Conservation (phyloP, 64 coral and sea anemone genomes). For the Porites lutea region DNA sequence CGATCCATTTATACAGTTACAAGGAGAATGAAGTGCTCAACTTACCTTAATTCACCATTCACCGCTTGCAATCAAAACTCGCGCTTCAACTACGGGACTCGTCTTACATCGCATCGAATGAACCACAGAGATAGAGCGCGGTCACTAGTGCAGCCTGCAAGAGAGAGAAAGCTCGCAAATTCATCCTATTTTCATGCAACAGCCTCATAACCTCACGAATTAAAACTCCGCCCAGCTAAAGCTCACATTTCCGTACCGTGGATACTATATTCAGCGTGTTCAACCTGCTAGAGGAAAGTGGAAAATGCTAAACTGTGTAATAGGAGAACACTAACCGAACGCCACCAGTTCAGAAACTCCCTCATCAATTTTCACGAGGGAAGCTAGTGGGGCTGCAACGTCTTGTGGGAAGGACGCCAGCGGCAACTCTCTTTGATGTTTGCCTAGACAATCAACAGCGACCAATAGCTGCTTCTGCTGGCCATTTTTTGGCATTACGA, state of each 20-base stretch:
- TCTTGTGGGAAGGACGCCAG: conserved; percentile 65
- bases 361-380: conserved; percentile 90
- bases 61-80: conserved; percentile 99
- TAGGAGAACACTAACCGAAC: conserved; percentile 93
- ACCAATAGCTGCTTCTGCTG: conserved; percentile 65
- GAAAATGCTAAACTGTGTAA: conserved; percentile 99
- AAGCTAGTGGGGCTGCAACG: conserved; percentile 78
- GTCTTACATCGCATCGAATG: conserved; percentile 84
- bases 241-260: conserved; percentile 60
- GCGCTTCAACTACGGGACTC: conserved; percentile 92
- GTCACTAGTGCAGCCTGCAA: conserved; percentile 32
- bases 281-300: conserved; percentile 67
- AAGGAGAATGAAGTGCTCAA: conserved; percentile 98
- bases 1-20: conserved; percentile 94
- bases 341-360: conserved; percentile 76
- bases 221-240: conserved; percentile 51
- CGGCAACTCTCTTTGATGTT: conserved; percentile 87
- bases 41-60: conserved; percentile 99
- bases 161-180: conserved; percentile 31
- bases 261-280: conserved; percentile 66
- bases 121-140: conserved; percentile 3
- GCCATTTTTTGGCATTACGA: conserved; percentile 88
- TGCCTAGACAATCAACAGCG: conserved; percentile 56
- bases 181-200: conserved; percentile 28
- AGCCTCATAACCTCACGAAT: neutral